These are phyloP conservation scores for Ciconia stormi DNA, from an alignment of 2,113 vertebrate species.

Conservation along the genomic window DNA sequence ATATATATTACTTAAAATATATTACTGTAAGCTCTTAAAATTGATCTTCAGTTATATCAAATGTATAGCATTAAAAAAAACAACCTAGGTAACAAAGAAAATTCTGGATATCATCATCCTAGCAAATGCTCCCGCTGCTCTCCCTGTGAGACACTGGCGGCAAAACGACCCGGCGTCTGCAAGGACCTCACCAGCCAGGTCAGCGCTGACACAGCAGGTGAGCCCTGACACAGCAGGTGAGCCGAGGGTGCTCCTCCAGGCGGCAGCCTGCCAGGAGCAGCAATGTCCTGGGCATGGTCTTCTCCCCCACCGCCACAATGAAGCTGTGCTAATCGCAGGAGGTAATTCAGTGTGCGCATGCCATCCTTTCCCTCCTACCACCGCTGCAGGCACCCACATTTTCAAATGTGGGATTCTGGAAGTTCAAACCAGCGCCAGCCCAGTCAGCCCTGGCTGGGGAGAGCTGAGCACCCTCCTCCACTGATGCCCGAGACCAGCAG, in stretches of 20 bases:
- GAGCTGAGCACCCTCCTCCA: not conserved
- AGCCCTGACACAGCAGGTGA: not conserved
- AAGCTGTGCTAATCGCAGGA: not conserved
- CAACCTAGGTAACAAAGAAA: not conserved
- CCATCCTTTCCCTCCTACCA: fast-evolving
- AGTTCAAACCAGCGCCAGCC: not conserved
- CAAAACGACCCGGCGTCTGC: not conserved
- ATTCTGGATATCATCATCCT: not conserved
- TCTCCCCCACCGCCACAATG: not conserved
- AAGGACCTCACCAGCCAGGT: not conserved
- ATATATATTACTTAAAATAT: conserved; percentile 88
- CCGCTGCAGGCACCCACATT: fast-evolving
- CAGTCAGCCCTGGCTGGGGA: too few species aligned
- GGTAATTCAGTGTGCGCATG: not conserved
- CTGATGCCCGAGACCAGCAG: fast-evolving
- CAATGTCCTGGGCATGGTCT: fast-evolving
- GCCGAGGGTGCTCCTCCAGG: not conserved
- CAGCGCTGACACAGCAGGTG: not conserved
- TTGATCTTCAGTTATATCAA: conserved; percentile 73
- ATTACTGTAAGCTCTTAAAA: conserved; percentile 80
- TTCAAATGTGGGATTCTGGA: not conserved
- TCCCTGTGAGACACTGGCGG: not conserved
- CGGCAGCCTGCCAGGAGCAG: not conserved
- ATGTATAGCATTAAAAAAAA: conserved; percentile 67
- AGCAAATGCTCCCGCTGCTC: not conserved